Percentiles rank a stretch among this genome's conserved stretches.
Evolutionary conservation across 2,797 vertebrate genomes (phyloP).

Genomic region (Gephyroberyx darwinii): DNA sequence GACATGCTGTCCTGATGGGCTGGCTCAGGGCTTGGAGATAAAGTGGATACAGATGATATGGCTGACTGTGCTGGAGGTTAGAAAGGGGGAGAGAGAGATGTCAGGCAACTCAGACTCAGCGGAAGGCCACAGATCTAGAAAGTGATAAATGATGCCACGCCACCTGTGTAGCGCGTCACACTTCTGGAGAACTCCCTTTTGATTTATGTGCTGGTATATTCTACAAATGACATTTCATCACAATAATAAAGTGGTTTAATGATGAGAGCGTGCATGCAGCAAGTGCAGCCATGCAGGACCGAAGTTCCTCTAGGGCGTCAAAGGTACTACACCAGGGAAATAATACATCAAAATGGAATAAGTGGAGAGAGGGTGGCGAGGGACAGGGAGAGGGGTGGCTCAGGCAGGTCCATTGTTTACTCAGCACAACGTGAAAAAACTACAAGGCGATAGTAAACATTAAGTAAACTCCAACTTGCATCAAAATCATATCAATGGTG

Average conservation of each 20-base stretch:
- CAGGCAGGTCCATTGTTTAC: slow-evolving; percentile 42
- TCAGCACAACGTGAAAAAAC: background rate
- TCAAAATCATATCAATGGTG: background rate
- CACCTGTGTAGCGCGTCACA: slow-evolving; percentile 54
- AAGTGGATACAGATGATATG: slow-evolving; percentile 68
- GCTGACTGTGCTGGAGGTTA: slow-evolving; percentile 58
- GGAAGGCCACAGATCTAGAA: slow-evolving; percentile 52
- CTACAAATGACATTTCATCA: slow-evolving; percentile 51
- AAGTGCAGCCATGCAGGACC: slow-evolving; percentile 42
- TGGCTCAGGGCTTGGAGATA: slow-evolving; percentile 62
- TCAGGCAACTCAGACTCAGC: slow-evolving; percentile 44
- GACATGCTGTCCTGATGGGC: slow-evolving; percentile 60
- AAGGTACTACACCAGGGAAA: slow-evolving; percentile 27
- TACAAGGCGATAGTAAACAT: background rate
- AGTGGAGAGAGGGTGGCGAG: background rate
- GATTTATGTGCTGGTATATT: slow-evolving; percentile 53
- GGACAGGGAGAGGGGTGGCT: slow-evolving; percentile 9
- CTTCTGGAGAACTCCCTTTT: slow-evolving; percentile 40
- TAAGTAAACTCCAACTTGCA: slow-evolving; percentile 26
- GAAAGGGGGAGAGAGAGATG: slow-evolving; percentile 50
- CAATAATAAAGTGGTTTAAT: slow-evolving; percentile 66
- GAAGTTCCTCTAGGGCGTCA: slow-evolving; percentile 36
- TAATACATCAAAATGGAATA: background rate
- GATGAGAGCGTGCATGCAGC: slow-evolving; percentile 51
- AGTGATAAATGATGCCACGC: slow-evolving; percentile 61